A percentile compares a stretch with the other conserved stretches of the same genome.
These are phyloP conservation scores for Tympanoctomys barrerae DNA, from an alignment of 2,797 vertebrate species.

Conservation along the genomic window DNA sequence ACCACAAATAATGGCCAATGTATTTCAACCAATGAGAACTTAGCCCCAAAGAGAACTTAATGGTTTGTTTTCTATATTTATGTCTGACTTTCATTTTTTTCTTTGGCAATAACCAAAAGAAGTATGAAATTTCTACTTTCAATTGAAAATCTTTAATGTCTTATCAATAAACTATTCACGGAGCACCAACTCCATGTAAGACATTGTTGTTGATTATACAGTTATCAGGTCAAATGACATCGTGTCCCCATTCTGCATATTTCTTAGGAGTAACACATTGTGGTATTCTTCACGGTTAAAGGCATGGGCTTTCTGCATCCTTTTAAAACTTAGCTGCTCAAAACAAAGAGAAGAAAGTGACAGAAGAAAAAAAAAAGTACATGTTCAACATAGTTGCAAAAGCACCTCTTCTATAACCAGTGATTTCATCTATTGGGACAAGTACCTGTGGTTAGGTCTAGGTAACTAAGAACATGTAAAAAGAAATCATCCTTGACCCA, in stretches of 20 bases:
- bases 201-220: not conserved
- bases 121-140: slow-evolving; percentile 22
- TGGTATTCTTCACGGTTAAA: not conserved
- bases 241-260: not conserved
- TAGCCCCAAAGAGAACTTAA: not conserved
- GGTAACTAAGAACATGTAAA: not conserved
- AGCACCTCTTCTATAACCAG: not conserved
- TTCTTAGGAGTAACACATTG: not conserved
- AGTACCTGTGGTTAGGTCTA: slow-evolving; percentile 44
- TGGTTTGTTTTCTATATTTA: not conserved
- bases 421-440: slow-evolving; percentile 63
- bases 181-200: not conserved
- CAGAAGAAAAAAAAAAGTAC: not conserved
- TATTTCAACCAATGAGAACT: not conserved
- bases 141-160: slow-evolving; percentile 2
- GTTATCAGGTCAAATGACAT: not conserved
- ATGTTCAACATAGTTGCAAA: slow-evolving; percentile 22
- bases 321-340: slow-evolving; percentile 29
- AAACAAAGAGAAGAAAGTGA: slow-evolving; percentile 49
- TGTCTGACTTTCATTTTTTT: not conserved
- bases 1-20: not conserved
- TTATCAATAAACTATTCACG: slow-evolving; percentile 30
- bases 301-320: not conserved
- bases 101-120: slow-evolving; percentile 8
- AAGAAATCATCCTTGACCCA: slow-evolving; percentile 54